Conservation (phyloP, 2,888 invertebrate genomes). For the Steinernema carpocapsae region DNA sequence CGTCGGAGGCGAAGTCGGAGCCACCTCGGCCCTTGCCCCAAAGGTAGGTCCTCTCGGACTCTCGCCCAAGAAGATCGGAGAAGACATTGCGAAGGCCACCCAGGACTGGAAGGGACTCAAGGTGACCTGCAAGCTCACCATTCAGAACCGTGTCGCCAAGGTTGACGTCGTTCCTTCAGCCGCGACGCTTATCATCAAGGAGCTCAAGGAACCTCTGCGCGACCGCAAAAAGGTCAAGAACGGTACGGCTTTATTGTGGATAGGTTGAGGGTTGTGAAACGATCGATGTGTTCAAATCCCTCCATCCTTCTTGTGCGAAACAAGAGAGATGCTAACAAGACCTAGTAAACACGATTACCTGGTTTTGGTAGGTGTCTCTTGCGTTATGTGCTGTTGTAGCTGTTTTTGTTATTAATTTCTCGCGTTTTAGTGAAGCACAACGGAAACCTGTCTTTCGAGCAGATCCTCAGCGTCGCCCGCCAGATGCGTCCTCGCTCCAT, state of each 20-base stretch:
- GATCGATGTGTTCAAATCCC: slow-evolving; percentile 66
- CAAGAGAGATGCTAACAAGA: slow-evolving; percentile 15
- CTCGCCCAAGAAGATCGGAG: slow-evolving; percentile 99
- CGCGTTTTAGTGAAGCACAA: slow-evolving; percentile 87
- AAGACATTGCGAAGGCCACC: slow-evolving; percentile 98
- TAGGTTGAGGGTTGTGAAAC: slow-evolving; percentile 58
- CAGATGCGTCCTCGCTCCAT: slow-evolving; percentile 92
- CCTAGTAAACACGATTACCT: background rate
- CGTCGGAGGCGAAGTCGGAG: slow-evolving; percentile 99
- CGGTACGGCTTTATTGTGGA: slow-evolving; percentile 74
- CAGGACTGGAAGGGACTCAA: slow-evolving; percentile 98
- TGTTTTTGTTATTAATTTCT: background rate
- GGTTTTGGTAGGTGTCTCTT: slow-evolving; percentile 25
- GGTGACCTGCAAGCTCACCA: slow-evolving; percentile 94
- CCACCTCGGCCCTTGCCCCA: slow-evolving; percentile 96
- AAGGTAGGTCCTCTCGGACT: slow-evolving; percentile 99
- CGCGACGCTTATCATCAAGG: slow-evolving; percentile 94
- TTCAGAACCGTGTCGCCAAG: slow-evolving; percentile 92
- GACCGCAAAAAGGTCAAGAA: slow-evolving; percentile 97
- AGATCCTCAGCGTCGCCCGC: slow-evolving; percentile 86
- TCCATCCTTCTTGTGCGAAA: slow-evolving; percentile 56
- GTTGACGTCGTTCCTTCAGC: slow-evolving; percentile 97
- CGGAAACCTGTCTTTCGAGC: slow-evolving; percentile 92
- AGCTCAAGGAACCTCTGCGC: slow-evolving; percentile 95
- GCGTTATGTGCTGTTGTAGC: no score